A percentile compares a stretch with the other conserved stretches of the same genome.
Conservation (phyloP, 2,113 vertebrate genomes). For the Mesoclemmys tuberculata region DNA sequence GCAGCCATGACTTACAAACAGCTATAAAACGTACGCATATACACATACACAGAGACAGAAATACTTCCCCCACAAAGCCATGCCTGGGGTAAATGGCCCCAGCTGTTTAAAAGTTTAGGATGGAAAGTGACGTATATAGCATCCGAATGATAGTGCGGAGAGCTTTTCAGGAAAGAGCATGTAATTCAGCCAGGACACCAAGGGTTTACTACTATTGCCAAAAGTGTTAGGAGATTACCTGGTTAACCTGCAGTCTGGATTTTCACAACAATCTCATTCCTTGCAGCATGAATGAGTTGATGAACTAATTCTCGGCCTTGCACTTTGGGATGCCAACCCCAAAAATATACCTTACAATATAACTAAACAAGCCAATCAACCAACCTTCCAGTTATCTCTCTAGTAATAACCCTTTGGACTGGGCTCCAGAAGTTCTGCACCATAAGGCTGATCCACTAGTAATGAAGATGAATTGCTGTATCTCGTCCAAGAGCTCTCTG, state of each 20-base stretch:
- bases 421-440: background rate
- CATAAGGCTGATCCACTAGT: background rate
- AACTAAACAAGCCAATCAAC: too few species aligned
- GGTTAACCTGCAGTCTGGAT: background rate
- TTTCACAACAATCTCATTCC: background rate
- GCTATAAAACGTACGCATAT: background rate
- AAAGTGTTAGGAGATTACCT: background rate
- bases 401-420: background rate
- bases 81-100: background rate
- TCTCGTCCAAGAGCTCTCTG: background rate
- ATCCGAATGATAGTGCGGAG: background rate
- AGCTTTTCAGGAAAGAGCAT: background rate
- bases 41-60: background rate
- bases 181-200: background rate
- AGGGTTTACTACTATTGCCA: background rate
- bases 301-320: background rate
- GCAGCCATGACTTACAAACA: background rate
- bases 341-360: background rate
- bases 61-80: background rate
- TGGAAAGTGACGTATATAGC: background rate
- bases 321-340: background rate
- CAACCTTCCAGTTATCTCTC: background rate
- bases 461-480: background rate
- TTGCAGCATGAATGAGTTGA: background rate
- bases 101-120: background rate